These are phyloP conservation scores for Scartelaos histophorus DNA, from an alignment of 2,113 vertebrate genomes.

Conservation along the genomic window DNA sequence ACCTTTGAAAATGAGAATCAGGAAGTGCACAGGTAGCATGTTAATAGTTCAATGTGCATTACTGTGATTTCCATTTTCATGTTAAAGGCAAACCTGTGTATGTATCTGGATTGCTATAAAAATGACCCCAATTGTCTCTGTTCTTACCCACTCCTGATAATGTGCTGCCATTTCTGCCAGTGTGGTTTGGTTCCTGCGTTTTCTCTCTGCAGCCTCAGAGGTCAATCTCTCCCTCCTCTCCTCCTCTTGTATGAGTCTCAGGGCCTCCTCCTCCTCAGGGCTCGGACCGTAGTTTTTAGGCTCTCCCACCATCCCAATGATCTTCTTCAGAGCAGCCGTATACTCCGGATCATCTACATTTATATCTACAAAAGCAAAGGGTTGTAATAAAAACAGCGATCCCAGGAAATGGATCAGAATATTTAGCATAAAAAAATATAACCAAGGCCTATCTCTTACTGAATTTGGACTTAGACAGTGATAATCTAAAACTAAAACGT, in stretches of 20 bases:
- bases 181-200: conserved; percentile 73
- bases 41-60: too few relatives aligned
- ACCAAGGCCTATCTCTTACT: neutral
- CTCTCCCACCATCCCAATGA: conserved; percentile 81
- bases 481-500: too few relatives aligned
- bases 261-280: conserved; percentile 78
- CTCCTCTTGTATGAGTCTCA: conserved; percentile 71
- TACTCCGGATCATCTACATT: conserved; percentile 79
- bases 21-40: too few relatives aligned
- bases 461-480: neutral
- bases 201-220: conserved; percentile 66
- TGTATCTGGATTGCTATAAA: neutral
- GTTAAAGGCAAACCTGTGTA: neutral
- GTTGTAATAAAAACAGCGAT: neutral
- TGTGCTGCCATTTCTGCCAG: conserved; percentile 76
- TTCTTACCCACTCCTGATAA: conserved; percentile 89
- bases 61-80: neutral
- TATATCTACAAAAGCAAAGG: conserved; percentile 75
- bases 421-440: neutral
- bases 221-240: conserved; percentile 70
- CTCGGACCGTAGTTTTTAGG: conserved; percentile 85
- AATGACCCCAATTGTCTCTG: neutral
- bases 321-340: conserved; percentile 73
- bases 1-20: too few relatives aligned
- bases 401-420: neutral